Conservation (phyloP, 2,888 invertebrate species). For the Didymodactylos carnosus region DNA sequence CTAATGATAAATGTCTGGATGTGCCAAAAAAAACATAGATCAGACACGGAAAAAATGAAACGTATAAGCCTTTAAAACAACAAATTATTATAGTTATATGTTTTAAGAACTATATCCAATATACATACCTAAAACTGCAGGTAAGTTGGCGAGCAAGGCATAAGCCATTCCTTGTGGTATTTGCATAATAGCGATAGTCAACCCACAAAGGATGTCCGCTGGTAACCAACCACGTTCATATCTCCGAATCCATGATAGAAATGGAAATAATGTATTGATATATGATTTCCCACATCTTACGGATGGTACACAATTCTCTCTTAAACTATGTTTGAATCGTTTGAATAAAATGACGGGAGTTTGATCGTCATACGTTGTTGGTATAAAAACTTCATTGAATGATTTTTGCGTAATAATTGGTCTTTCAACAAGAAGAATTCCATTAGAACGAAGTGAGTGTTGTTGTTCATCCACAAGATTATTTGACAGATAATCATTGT, state of each 20-base stretch:
- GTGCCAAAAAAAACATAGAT: background rate
- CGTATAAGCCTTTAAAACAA: background rate
- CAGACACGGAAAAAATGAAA: background rate
- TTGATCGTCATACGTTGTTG: background rate
- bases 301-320: background rate
- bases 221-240: background rate
- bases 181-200: background rate
- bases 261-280: background rate
- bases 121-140: background rate
- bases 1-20: slow-evolving; percentile 1
- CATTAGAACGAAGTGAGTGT: too few species aligned
- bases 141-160: background rate
- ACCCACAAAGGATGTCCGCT: background rate
- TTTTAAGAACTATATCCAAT: background rate
- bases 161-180: background rate
- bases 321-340: background rate
- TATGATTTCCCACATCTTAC: background rate
- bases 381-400: background rate
- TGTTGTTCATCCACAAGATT: too few species aligned
- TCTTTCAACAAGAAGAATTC: background rate
- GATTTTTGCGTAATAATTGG: background rate
- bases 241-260: background rate
- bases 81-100: background rate
- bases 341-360: background rate
- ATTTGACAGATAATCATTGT: too few species aligned